Evolutionary conservation across 2,888 invertebrate species (phyloP).

Genomic region (Euspilapteryx auroguttella): DNA sequence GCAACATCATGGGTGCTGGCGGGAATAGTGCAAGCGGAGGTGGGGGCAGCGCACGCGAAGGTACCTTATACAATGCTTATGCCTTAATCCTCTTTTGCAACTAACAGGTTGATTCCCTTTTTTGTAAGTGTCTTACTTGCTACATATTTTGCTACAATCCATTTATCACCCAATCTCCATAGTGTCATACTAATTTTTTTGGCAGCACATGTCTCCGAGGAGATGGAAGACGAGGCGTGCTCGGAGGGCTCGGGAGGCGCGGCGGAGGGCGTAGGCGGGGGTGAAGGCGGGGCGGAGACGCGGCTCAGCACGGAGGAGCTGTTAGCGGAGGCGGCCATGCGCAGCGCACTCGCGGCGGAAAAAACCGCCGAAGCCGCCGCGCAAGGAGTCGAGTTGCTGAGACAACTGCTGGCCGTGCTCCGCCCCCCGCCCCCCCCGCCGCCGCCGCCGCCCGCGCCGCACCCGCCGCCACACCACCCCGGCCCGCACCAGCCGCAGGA

Average conservation of each 20-base stretch:
- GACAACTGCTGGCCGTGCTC: conserved; percentile 44
- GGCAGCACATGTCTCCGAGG: no score
- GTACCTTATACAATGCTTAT: no score
- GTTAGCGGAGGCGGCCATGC: conserved; percentile 48
- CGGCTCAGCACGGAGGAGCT: conserved; percentile 37
- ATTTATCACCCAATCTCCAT: no score
- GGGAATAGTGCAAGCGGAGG: no score
- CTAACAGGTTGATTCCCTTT: no score
- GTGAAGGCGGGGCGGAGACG: conserved; percentile 11
- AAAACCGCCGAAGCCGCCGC: conserved; percentile 42
- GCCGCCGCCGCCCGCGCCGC: conserved; percentile 13
- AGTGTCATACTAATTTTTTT: no score
- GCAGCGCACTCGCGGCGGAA: conserved; percentile 44
- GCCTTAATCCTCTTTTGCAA: no score
- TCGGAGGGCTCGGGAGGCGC: conserved; percentile 33
- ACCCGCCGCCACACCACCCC: conserved; percentile 3
- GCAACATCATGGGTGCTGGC: conserved; percentile 17
- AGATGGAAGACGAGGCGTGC: conserved; percentile 28
- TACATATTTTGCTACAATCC: no score
- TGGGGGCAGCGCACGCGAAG: no score
- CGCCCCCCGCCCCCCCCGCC: conserved; percentile 50
- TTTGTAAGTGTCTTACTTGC: no score
- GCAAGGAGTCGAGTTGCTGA: conserved; percentile 25
- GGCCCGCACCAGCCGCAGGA: conserved; percentile 5
- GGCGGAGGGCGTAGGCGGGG: conserved; percentile 10